These are phyloP conservation scores for Spea multiplicata DNA, from an alignment of 2,113 vertebrate genomes.

Conservation along the genomic window DNA sequence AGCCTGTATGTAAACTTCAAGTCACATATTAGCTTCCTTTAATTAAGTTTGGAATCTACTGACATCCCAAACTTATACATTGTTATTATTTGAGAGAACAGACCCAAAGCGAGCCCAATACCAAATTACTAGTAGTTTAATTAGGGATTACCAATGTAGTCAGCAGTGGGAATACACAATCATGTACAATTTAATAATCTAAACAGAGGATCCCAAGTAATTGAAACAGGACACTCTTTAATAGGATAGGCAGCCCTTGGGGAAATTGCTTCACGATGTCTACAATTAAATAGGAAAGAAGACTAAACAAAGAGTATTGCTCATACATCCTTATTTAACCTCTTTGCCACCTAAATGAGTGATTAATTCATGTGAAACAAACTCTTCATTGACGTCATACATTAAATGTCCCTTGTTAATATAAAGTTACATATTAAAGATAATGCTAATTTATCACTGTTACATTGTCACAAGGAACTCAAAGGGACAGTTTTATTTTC, in stretches of 20 bases:
- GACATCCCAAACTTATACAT: background rate
- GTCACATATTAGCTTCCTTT: background rate
- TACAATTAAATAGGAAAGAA: slow-evolving; percentile 37
- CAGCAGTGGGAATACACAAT: slow-evolving; percentile 3
- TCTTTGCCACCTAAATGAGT: background rate
- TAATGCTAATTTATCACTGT: too few species aligned
- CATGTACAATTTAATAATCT: slow-evolving; percentile 24
- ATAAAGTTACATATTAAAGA: too few species aligned
- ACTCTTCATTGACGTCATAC: background rate
- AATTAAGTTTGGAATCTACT: background rate
- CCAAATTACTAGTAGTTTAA: slow-evolving; percentile 3
- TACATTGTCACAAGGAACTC: too few species aligned
- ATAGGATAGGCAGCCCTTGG: background rate
- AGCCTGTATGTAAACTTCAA: background rate
- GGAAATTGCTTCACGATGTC: slow-evolving; percentile 40
- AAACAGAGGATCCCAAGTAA: slow-evolving; percentile 7
- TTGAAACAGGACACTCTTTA: slow-evolving; percentile 13
- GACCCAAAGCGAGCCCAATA: background rate
- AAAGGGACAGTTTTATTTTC: too few species aligned
- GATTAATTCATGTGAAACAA: slow-evolving; percentile 28
- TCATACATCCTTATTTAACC: slow-evolving; percentile 21
- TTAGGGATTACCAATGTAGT: slow-evolving; percentile 15
- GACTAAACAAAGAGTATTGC: slow-evolving; percentile 33
- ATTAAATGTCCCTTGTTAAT: too few species aligned
- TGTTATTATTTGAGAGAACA: background rate